Percentiles rank a stretch among this genome's conserved stretches.
These are phyloP conservation scores for Aphelenchoides besseyi DNA, from an alignment of 1,140 invertebrate species.

Conservation along the genomic window DNA sequence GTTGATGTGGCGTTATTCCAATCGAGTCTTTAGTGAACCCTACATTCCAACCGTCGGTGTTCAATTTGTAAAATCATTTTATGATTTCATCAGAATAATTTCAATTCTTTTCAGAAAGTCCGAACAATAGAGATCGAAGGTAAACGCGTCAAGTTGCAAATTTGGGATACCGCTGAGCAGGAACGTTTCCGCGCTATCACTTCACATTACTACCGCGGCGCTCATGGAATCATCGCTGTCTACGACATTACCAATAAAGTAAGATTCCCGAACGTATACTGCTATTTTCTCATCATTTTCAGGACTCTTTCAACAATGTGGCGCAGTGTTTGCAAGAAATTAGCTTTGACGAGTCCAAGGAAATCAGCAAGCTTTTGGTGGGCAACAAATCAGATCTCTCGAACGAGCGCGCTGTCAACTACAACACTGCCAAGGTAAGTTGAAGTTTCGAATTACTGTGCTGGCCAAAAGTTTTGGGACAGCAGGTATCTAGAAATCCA, in stretches of 20 bases:
- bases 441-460: constrained; percentile 13
- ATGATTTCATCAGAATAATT: constrained; percentile 18
- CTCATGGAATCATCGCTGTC: constrained; percentile 98
- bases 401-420: constrained; percentile 77
- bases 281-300: constrained; percentile 18
- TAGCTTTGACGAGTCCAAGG: constrained; percentile 96
- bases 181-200: constrained; percentile 96
- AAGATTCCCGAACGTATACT: constrained; percentile 16
- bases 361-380: constrained; percentile 95
- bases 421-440: constrained; percentile 63
- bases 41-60: constrained; percentile 99
- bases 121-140: constrained; percentile 97
- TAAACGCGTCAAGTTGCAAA: constrained; percentile 99
- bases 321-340: constrained; percentile 97
- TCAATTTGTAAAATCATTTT: constrained; percentile 90
- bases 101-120: constrained; percentile 79
- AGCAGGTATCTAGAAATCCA: too few relatives aligned
- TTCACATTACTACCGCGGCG: constrained; percentile 88
- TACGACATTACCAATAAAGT: constrained; percentile 97
- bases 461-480: constrained; percentile 70
- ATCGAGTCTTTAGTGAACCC: constrained; percentile 99
- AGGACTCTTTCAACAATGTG: constrained; percentile 91
- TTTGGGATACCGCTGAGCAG: constrained; percentile 92
- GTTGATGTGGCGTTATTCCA: constrained; percentile 91
- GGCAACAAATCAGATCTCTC: constrained; percentile 97